A percentile compares a stretch with the other conserved stretches of the same genome.
These are phyloP conservation scores for Drosophila borealis DNA, from an alignment of 2,888 invertebrate species.

Conservation along the genomic window DNA sequence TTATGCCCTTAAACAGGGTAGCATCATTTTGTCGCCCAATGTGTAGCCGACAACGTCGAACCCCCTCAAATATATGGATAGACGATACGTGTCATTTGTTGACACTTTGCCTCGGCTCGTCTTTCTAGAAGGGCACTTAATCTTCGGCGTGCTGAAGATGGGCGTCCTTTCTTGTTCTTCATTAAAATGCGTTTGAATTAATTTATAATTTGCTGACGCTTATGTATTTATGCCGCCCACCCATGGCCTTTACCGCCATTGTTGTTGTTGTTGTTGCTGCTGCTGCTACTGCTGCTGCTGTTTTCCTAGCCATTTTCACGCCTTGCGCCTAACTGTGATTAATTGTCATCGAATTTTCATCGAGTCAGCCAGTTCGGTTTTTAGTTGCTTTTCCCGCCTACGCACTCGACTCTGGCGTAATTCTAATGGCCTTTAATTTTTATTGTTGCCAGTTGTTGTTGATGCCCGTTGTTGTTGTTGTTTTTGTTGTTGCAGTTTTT, in stretches of 20 bases:
- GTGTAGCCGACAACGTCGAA: no score
- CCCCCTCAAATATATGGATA: no score
- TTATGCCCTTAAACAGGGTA: no score
- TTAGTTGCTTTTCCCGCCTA: conserved; percentile 10
- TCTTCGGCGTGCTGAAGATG: no score
- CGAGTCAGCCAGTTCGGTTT: conserved; percentile 70
- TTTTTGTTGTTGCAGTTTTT: conserved; percentile 15
- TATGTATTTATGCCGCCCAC: conserved; percentile 68
- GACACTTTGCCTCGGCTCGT: no score
- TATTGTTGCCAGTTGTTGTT: neutral
- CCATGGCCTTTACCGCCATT: conserved; percentile 10
- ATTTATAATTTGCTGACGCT: conserved; percentile 81
- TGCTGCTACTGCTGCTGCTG: conserved; percentile 20
- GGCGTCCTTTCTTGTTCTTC: conserved; percentile 45
- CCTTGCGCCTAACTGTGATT: conserved; percentile 75
- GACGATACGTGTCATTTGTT: no score
- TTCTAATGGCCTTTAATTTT: conserved; percentile 44
- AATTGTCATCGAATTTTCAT: conserved; percentile 79
- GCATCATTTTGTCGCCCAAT: no score
- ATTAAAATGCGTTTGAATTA: conserved; percentile 77
- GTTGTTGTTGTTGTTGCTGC: conserved; percentile 14
- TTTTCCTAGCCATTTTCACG: conserved; percentile 67
- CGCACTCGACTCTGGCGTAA: conserved; percentile 34
- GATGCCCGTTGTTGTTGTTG: neutral
- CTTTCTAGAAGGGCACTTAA: no score